phyloP scores from a whole-genome alignment of 2,797 vertebrate species.

The Mycteria americana region DNA sequence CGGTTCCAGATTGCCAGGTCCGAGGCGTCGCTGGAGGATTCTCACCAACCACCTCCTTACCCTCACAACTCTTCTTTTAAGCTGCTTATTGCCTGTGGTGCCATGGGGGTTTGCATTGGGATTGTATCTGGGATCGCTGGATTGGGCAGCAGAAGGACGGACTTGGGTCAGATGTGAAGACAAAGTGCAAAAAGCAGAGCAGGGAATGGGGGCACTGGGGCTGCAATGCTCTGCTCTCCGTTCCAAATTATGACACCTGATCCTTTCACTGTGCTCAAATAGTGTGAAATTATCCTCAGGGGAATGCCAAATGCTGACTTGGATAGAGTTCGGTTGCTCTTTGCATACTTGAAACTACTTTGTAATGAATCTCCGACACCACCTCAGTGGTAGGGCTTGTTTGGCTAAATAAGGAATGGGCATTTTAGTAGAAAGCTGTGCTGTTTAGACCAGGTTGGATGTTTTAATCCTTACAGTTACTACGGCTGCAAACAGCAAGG shows the following conservation, averaged over 20 bases:
- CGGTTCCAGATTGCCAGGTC: neutral
- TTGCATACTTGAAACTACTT: neutral
- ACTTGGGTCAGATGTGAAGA: neutral
- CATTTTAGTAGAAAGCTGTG: neutral
- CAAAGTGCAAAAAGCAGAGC: neutral
- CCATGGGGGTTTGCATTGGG: fast-evolving
- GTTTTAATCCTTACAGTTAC: neutral
- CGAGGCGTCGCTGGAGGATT: neutral
- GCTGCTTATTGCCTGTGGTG: neutral
- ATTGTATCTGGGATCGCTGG: neutral
- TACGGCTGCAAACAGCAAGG: neutral
- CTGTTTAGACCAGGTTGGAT: neutral
- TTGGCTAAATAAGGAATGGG: neutral
- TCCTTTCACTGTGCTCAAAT: fast-evolving
- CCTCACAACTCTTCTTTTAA: neutral
- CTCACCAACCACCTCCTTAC: neutral
- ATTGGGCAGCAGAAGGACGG: neutral
- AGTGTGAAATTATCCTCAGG: conserved; percentile 13
- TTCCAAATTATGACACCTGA: neutral
- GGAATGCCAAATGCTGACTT: neutral
- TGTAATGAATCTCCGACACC: neutral
- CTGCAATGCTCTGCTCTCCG: neutral
- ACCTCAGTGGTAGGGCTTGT: neutral
- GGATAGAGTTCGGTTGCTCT: neutral
- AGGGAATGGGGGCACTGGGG: neutral